phyloP scores from a whole-genome alignment of 1,140 invertebrate genomes.

The Vanessa tameamea region DNA sequence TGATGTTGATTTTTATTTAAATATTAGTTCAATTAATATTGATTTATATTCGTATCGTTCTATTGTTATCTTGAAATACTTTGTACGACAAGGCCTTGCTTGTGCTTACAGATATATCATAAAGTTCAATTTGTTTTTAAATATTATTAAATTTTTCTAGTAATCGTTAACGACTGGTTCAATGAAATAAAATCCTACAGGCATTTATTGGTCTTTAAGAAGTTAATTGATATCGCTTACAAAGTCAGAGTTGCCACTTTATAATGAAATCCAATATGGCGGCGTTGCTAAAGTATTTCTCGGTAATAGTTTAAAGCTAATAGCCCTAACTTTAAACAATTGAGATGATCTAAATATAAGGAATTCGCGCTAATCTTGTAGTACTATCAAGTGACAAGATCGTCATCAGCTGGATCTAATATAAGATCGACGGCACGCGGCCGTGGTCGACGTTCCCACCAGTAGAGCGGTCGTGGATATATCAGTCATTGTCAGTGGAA shows the following conservation, averaged over 20 bases:
- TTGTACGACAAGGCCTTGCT: neutral
- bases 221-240: too few relatives aligned
- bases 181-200: too few relatives aligned
- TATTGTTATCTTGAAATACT: neutral
- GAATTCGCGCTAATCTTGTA: neutral
- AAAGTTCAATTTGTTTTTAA: too few relatives aligned
- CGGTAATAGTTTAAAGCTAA: neutral
- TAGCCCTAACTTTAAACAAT: slow-evolving; percentile 1
- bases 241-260: neutral
- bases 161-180: too few relatives aligned
- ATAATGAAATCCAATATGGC: slow-evolving; percentile 6
- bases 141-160: too few relatives aligned
- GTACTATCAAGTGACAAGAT: neutral
- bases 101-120: too few relatives aligned
- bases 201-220: too few relatives aligned
- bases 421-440: too few relatives aligned
- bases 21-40: slow-evolving; percentile 39
- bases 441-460: too few relatives aligned
- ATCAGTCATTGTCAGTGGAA: too few relatives aligned
- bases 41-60: slow-evolving; percentile 21
- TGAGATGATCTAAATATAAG: neutral
- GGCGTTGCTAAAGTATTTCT: slow-evolving; percentile 2
- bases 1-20: slow-evolving; percentile 28
- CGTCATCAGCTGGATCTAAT: neutral
- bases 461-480: too few relatives aligned